Evolutionary conservation across 2,797 vertebrate species (phyloP).

Genomic region (Anabas testudineus): DNA sequence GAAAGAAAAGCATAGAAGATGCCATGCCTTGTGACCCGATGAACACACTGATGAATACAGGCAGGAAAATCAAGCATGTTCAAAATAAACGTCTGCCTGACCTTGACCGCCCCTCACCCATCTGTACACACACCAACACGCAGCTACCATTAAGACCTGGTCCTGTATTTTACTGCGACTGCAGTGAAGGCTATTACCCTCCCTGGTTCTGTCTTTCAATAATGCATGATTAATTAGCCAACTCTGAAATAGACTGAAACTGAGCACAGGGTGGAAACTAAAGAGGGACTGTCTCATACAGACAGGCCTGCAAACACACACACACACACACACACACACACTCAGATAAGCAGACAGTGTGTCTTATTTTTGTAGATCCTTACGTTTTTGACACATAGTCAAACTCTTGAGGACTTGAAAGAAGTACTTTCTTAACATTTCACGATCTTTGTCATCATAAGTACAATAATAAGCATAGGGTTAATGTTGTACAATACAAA

Average conservation of each 20-base stretch:
- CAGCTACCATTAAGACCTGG: constrained; percentile 54
- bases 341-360: constrained; percentile 13
- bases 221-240: constrained; percentile 87
- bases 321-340: constrained; percentile 36
- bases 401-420: not conserved
- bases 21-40: not conserved
- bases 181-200: constrained; percentile 79
- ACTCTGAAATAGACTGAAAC: constrained; percentile 84
- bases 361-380: constrained; percentile 12
- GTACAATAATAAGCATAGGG: no score
- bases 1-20: not conserved
- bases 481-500: no score
- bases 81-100: constrained; percentile 59
- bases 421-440: no score
- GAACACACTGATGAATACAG: not conserved
- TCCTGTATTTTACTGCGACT: constrained; percentile 69
- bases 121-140: constrained; percentile 34
- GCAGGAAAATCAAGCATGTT: constrained; percentile 40
- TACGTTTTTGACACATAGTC: not conserved
- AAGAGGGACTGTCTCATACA: constrained; percentile 63
- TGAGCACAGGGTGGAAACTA: constrained; percentile 81
- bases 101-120: constrained; percentile 58
- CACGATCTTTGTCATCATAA: no score
- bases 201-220: constrained; percentile 81
- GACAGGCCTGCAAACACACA: constrained; percentile 18